phyloP scores from a whole-genome alignment of 2,888 invertebrate species.

The Sarcophaga carnaria region DNA sequence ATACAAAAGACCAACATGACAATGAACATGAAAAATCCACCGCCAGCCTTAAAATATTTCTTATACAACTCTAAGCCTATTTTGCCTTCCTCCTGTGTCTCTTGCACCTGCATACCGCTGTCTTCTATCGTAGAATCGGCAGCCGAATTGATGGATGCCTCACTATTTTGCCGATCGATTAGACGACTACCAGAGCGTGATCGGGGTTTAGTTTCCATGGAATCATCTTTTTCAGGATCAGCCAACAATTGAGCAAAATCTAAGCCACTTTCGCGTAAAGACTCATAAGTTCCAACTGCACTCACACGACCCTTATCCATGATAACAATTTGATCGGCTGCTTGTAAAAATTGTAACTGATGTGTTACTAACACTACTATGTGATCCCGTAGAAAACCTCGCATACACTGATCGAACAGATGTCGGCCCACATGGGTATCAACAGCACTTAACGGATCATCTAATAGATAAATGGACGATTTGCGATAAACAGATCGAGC shows the following conservation, averaged over 20 bases:
- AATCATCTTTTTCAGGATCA: conserved; percentile 82
- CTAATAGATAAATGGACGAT: conserved; percentile 92
- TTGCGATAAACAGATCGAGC: conserved; percentile 93
- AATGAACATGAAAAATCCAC: conserved; percentile 85
- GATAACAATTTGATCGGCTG: conserved; percentile 84
- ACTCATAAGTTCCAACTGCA: conserved; percentile 87
- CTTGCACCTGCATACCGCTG: conserved; percentile 82
- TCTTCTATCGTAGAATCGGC: conserved; percentile 82
- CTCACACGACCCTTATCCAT: conserved; percentile 80
- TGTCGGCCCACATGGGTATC: conserved; percentile 95
- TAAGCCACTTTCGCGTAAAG: conserved; percentile 87
- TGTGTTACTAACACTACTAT: conserved; percentile 91
- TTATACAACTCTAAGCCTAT: conserved; percentile 85
- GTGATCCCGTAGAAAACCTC: conserved; percentile 84
- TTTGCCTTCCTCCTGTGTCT: conserved; percentile 85
- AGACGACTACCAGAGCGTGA: conserved; percentile 75
- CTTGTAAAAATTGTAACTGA: conserved; percentile 90
- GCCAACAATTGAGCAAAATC: conserved; percentile 90
- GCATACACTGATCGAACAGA: conserved; percentile 87
- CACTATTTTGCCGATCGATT: conserved; percentile 79
- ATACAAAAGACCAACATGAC: conserved; percentile 85
- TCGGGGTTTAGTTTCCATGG: conserved; percentile 73
- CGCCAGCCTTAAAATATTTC: conserved; percentile 88
- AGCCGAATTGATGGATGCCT: conserved; percentile 83
- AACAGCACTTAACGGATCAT: conserved; percentile 96